Conservation (phyloP, 2,113 vertebrate species). For the Phalacrocorax pelagicus region DNA sequence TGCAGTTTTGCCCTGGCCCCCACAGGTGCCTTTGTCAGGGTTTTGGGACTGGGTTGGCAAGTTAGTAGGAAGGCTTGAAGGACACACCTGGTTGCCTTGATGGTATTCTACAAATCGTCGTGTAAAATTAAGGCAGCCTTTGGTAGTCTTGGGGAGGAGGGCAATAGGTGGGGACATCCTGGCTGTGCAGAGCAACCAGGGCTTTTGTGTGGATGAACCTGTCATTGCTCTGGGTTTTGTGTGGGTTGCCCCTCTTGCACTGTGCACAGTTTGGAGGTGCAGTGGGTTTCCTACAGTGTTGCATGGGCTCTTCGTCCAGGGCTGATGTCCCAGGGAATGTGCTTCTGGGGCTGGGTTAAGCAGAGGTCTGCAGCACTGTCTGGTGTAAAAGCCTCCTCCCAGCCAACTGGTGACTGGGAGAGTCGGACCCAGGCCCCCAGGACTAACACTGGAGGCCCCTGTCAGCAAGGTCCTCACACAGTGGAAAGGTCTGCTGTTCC, state of each 20-base stretch:
- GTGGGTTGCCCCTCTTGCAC: background rate
- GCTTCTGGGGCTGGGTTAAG: background rate
- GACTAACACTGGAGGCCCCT: background rate
- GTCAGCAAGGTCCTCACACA: background rate
- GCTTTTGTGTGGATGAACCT: background rate
- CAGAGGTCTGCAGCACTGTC: background rate
- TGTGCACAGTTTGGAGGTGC: background rate
- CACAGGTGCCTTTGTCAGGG: background rate
- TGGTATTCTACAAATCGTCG: background rate
- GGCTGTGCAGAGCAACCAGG: background rate
- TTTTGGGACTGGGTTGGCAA: background rate
- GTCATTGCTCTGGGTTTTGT: background rate
- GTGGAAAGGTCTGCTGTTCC: background rate
- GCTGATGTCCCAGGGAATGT: background rate
- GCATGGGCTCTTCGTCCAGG: background rate
- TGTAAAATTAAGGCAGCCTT: background rate
- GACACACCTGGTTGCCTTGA: background rate
- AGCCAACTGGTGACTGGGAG: rapidly evolving
- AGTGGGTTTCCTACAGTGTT: background rate
- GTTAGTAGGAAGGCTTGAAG: background rate
- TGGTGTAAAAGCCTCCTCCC: background rate
- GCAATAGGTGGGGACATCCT: background rate
- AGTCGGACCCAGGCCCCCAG: background rate
- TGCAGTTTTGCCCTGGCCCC: background rate
- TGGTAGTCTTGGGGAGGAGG: background rate